Base-by-base conservation (phyloP, 1,140 invertebrate species). In the Drosophila varians region DNA sequence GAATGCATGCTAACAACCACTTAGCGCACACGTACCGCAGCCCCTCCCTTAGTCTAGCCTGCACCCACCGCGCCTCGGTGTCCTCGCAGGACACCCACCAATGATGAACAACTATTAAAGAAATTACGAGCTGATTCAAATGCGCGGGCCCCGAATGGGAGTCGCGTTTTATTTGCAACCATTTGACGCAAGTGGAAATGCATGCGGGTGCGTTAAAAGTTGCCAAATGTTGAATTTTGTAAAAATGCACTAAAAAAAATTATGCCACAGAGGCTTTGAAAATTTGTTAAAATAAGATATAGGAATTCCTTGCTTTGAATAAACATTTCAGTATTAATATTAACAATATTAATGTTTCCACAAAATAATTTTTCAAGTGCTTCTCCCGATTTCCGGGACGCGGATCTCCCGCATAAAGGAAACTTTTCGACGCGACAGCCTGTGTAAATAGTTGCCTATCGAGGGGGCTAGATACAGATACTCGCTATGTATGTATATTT, bases 181-280 rank as follows among this genome's bases (percentile, higher is more conserved):
- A 76, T 84, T 84, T 73, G 80, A 86, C 66, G 80, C 80, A 84
- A 84, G 76, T 52, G 46, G 49, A 57, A 80, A 65, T 76, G 76
- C 76, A 87, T 86, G 80, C 82, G 80, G 76, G 80, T 76, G 79
- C 80, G 80, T 74, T 86, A 76, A 84, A 87, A 84, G 72, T 86
- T 80, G 77, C 73, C 72, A 60, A 84, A 78, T 66, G 60, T 86
- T 65, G 75, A 61, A 72, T 53, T 53, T 46, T 40, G 40, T 68
- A 57, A 55, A 28, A 21, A 14, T n/a, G n/a, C n/a, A n/a, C n/a
- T n/a, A n/a, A n/a, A n/a, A n/a, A n/a, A n/a, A n/a, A n/a, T n/a
- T n/a, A n/a, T n/a, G n/a, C n/a, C n/a, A n/a, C n/a, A n/a, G n/a
- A 3, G 28, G 3, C 31, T 61, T 38, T 61, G 0, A 1, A 3